Conservation (phyloP, 2,797 vertebrate genomes). For the Spinus pinus region DNA sequence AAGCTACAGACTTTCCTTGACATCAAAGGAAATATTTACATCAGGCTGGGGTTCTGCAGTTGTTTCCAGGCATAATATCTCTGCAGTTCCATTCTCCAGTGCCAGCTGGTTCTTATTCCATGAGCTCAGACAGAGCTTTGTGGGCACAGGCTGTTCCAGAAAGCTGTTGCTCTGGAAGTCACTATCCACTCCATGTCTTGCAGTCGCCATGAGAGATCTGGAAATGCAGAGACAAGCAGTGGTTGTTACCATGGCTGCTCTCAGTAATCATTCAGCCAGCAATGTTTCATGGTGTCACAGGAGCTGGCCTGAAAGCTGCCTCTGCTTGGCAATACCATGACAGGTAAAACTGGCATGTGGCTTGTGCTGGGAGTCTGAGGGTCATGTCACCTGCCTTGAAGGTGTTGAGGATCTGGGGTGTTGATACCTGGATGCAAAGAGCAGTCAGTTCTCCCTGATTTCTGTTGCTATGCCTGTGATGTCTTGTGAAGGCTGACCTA, state of each 20-base stretch:
- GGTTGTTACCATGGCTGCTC: background rate
- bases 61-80: background rate
- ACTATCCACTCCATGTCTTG: background rate
- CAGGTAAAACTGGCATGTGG: accelerated
- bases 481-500: background rate
- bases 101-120: background rate
- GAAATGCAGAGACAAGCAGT: background rate
- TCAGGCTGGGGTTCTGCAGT: background rate
- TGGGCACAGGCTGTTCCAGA: background rate
- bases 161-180: background rate
- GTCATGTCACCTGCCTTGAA: accelerated
- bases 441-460: accelerated
- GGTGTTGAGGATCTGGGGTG: background rate
- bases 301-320: background rate
- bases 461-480: background rate
- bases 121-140: background rate
- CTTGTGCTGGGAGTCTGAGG: background rate
- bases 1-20: background rate
- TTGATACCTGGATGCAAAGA: background rate
- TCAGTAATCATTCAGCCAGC: background rate
- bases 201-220: background rate
- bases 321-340: background rate
- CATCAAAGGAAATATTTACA: background rate
- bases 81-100: background rate
- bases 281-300: background rate